Base-by-base conservation (phyloP, 2,113 vertebrate species). In the Setophaga coronata region DNA sequence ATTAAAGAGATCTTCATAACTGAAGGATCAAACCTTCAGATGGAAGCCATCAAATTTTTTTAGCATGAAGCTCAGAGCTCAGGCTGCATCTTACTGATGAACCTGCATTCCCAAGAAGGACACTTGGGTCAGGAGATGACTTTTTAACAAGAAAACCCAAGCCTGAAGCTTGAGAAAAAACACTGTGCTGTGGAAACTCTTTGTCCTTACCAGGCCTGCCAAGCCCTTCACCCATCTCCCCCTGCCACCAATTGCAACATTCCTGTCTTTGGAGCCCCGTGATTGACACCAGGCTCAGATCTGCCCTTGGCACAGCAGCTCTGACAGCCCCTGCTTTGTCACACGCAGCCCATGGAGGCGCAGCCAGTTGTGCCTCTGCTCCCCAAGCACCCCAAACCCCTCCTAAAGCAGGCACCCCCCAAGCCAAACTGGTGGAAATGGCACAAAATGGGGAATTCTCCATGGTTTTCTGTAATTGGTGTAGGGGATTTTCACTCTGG, bases 1-100 rank as follows among this genome's bases (percentile, higher is more conserved):
- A 96, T 97, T 97, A 96, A 96, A 92, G 43, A 90, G 67, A 83
- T 31, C 85, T 67, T 90, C 26, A 8, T 61, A 74, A 78, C n/a
- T 81, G 53, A 40, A 90, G 48, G 60, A 83, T 95, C 77, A 92
- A 78, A 81, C 38, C 38, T 81, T 84, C 95, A 95, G 64, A 86
- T 94, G 90, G 76, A 94, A 95, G 64, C 50, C 29, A 86, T 93
- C 85, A 89, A 73, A 73, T 47, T 77, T 23, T 64, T 69, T 78
- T 26, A 74, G 36, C 40, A n/a, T 60, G 56, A 93, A 89, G 40
- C 67, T 92, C 72, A 60, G 38, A 78, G 64, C 23, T 77, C 34
- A 66, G 43, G 19, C 73, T 10, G 10, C 3, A 19, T 93, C 34
- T 74, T 34, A 21, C 23, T 85, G 45, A 70, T 72, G 93, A 92